These are phyloP conservation scores for Liodrosophila aerea DNA, from an alignment of 2,888 invertebrate genomes.

Conservation along the genomic window DNA sequence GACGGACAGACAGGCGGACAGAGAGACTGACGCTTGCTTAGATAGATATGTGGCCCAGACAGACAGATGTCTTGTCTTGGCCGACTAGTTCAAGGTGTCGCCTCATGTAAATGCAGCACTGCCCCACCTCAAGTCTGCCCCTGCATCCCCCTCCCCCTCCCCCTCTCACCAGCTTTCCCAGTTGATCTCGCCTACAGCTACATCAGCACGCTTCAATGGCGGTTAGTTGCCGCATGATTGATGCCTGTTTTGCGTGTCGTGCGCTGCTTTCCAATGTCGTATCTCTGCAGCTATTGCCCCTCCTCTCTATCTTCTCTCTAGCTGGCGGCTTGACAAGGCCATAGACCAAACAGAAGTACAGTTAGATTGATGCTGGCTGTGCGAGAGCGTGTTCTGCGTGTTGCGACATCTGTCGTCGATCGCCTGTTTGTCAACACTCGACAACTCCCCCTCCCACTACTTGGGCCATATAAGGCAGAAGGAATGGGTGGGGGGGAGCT, in stretches of 20 bases:
- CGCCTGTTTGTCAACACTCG: slow-evolving; percentile 45
- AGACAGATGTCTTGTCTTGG: slow-evolving; percentile 31
- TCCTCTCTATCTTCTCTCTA: not conserved
- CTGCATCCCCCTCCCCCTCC: slow-evolving; percentile 9
- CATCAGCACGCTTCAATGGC: slow-evolving; percentile 53
- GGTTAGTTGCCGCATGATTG: slow-evolving; percentile 73
- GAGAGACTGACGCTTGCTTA: no score
- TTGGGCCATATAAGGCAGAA: not conserved
- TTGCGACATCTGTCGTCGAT: slow-evolving; percentile 55
- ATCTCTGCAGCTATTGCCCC: slow-evolving; percentile 14
- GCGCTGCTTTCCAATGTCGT: slow-evolving; percentile 47
- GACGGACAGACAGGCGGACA: not conserved
- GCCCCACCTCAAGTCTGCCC: slow-evolving; percentile 20
- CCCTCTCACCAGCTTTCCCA: not conserved
- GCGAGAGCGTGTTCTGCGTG: slow-evolving; percentile 27
- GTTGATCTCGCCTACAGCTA: not conserved
- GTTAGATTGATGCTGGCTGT: slow-evolving; percentile 34
- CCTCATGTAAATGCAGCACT: slow-evolving; percentile 58
- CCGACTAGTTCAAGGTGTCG: slow-evolving; percentile 69
- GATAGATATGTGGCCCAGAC: slow-evolving; percentile 5
- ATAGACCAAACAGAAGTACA: slow-evolving; percentile 42
- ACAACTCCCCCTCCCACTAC: not conserved
- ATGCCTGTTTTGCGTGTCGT: slow-evolving; percentile 76
- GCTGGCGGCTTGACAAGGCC: slow-evolving; percentile 57
- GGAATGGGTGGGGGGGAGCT: not conserved